Base-by-base conservation (phyloP, 2,797 vertebrate genomes). In the Emydoidea blandingii region DNA sequence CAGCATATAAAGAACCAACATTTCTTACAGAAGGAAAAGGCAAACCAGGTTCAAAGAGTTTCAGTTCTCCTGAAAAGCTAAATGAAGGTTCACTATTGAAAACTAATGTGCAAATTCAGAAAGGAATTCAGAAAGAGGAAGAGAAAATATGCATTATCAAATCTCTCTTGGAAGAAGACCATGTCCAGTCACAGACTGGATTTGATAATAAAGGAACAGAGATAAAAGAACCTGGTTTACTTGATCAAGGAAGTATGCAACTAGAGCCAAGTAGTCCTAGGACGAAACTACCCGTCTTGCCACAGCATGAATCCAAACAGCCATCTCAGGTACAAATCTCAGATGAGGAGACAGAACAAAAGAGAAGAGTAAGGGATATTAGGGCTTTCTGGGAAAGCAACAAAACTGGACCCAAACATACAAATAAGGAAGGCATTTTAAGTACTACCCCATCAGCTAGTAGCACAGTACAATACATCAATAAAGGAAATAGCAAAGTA, bases 361-460 rank as follows among this genome's bases (percentile, higher is more conserved):
- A 98, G 96, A 98, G 98, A 92, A 96, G 90, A 86, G 94, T 98
- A 79, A 98, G 97, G 41, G 97, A 98, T 78, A 98, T 99, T 78
- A 99, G 98, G 97, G 98, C 98, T 11, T 99, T 99, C 92, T 99
- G 99, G 99, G 99, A 99, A 98, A 98, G 97, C 91, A 98, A 96
- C 86, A 98, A 97, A 94, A 52, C 87, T 62, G 94, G 96, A 6
- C 92, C 98, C 37, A 98, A 97, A 95, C 94, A 98, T 86, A 97
- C 95, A 94, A 92, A 96, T 84, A 96, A 97, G 87, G 90, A 95
- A 53, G 31, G 54, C 44, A 12, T 2, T 57, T 8, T 62, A 57
- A 83, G 12, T 91, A 21, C 9, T 83, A 85, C 23, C 37, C 23
- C 1, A 5, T 81, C 93, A 83, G 57, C 65, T 81, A n/a, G 27